Evolutionary conservation across 2,888 invertebrate species (phyloP).

Genomic region (Cryptus viduatorius): DNA sequence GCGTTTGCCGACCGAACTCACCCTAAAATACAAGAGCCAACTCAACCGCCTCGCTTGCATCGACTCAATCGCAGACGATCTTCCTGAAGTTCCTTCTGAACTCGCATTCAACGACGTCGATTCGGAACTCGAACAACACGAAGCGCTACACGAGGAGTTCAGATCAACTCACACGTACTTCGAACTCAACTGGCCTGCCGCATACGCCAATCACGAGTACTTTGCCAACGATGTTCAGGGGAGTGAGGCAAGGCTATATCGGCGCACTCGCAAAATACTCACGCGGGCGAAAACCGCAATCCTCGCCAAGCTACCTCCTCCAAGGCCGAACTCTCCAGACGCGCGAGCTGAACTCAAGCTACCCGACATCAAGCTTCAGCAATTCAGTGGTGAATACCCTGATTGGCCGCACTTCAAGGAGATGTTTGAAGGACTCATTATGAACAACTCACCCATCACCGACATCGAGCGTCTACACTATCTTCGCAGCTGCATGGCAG

Average conservation of each 20-base stretch:
- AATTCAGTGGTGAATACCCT: constrained; percentile 18
- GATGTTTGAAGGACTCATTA: constrained; percentile 13
- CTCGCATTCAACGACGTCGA: not conserved
- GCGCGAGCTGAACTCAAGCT: not conserved
- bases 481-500: not conserved
- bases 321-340: not conserved
- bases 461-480: constrained; percentile 4
- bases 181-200: constrained; percentile 20
- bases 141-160: not conserved
- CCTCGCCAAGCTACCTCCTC: not conserved
- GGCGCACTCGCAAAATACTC: not conserved
- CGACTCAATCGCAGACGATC: not conserved
- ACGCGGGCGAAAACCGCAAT: not conserved
- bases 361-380: not conserved
- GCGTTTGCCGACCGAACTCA: not conserved
- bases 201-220: constrained; percentile 3
- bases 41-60: not conserved
- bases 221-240: not conserved
- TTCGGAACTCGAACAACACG: not conserved
- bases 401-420: constrained; percentile 27
- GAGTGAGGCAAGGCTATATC: not conserved
- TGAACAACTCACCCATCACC: constrained; percentile 7
- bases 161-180: not conserved
- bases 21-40: not conserved
- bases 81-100: not conserved